phyloP scores from a whole-genome alignment of 2,888 invertebrate genomes.

The Strigamia transsilvanica region DNA sequence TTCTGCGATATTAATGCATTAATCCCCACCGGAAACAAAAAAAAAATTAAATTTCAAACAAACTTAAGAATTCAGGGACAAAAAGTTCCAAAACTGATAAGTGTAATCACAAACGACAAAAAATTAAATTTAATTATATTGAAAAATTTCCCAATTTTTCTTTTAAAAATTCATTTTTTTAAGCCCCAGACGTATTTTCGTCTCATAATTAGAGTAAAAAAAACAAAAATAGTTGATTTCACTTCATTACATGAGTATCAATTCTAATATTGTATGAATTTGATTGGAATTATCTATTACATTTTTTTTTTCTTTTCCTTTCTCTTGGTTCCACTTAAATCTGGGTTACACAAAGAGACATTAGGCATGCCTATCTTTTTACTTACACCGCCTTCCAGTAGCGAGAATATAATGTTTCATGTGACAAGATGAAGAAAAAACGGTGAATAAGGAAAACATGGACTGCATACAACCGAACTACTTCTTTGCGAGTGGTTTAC shows the following conservation, averaged over 20 bases:
- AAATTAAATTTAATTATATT: not conserved
- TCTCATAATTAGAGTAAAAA: not conserved
- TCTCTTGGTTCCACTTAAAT: slow-evolving; percentile 46
- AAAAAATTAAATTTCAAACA: too few species aligned
- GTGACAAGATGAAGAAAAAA: slow-evolving; percentile 51
- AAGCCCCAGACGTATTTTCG: not conserved
- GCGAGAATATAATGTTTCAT: slow-evolving; percentile 50
- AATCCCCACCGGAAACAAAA: too few species aligned
- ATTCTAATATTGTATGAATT: slow-evolving; percentile 27
- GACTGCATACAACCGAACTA: slow-evolving; percentile 49
- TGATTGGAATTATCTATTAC: slow-evolving; percentile 22
- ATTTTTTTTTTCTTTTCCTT: slow-evolving; percentile 49
- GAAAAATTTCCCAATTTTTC: not conserved
- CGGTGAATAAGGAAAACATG: slow-evolving; percentile 41
- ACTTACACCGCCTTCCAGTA: slow-evolving; percentile 53
- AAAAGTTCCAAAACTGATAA: slow-evolving; percentile 35
- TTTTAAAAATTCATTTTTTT: slow-evolving; percentile 1
- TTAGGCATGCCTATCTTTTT: slow-evolving; percentile 46
- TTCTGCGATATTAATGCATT: too few species aligned
- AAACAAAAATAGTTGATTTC: not conserved
- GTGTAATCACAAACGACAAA: slow-evolving; percentile 40
- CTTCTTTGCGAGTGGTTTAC: slow-evolving; percentile 42
- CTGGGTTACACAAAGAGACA: slow-evolving; percentile 48
- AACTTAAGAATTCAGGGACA: not conserved
- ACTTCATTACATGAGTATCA: slow-evolving; percentile 40